Evolutionary conservation across 2,797 vertebrate genomes (phyloP), one percentile per base, ranked within the genome.

Genomic region (Aselliscus stoliczkanus): DNA sequence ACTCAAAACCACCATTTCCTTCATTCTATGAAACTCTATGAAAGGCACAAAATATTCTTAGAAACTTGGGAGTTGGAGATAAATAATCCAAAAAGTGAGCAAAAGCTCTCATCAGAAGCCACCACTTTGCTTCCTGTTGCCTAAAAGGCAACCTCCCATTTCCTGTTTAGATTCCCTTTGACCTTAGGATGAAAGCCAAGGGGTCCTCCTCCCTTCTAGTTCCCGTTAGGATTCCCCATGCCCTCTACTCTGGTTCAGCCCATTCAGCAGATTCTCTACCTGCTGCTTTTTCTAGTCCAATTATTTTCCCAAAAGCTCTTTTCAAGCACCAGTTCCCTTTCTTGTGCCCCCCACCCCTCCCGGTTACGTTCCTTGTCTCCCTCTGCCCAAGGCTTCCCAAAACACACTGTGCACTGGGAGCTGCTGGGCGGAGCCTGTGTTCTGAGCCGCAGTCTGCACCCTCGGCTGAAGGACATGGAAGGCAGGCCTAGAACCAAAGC

Each of bases 191-290:
- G 20, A 56, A 85, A 69, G 52, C 44, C 10, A 17, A 7, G 0
- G 11, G 52, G 1, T 6, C 12, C 4, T 23, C 2, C 1, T 6
- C 44, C 18, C 27, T 9, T 52, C 31, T 2, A 0, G 50, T 9
- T 1, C 25, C 25, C 20, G 58, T 54, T 4, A 12, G 47, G n/a
- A n/a, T 6, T 27, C 64, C 70, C 18, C 27, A 3, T 5, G 23
- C 12, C 13, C 20, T 20, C 47, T 11, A 10, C 54, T 34, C 44
- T 42, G 83, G 14, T 6, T 54, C 44, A 34, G 64, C 20, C 34
- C 31, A 20, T 15, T 18, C 65, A n/a, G n/a, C 56, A 50, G 39
- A 64, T 69, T 50, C 42, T 65, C 84, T 17, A 5, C 25, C 83
- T 58, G 76, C 25, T 92, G 13, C 52, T 34, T 69, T 37, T 39